Evolutionary conservation across 2,888 invertebrate species (phyloP).

Genomic region (Drosophila quinaria): DNA sequence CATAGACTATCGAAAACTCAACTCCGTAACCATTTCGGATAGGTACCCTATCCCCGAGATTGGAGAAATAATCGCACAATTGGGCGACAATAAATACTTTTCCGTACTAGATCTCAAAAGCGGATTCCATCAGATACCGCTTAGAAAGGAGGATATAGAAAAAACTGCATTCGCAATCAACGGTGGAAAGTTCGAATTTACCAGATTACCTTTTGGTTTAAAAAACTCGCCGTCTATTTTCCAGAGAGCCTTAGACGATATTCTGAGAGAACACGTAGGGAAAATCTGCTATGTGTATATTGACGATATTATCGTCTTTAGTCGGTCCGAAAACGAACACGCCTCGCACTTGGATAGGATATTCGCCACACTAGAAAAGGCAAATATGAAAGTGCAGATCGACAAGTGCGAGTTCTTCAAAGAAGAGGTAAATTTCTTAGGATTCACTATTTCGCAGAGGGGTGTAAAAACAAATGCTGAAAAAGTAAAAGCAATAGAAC

Average conservation of each 20-base stretch:
- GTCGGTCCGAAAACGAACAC: neutral
- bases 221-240: conserved; percentile 42
- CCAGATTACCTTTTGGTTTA: conserved; percentile 28
- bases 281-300: neutral
- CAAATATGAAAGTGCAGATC: neutral
- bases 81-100: conserved; percentile 7
- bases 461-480: neutral
- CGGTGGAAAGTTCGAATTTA: conserved; percentile 36
- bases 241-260: conserved; percentile 40
- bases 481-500: neutral
- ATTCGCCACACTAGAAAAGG: neutral
- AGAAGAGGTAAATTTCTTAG: neutral
- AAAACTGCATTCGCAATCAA: conserved; percentile 37
- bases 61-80: conserved; percentile 11
- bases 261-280: conserved; percentile 20
- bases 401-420: neutral
- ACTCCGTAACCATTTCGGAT: conserved; percentile 3
- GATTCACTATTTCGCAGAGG: neutral
- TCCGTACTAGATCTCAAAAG: conserved; percentile 15
- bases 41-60: conserved; percentile 5
- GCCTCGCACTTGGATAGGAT: neutral
- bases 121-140: conserved; percentile 36
- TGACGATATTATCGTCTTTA: conserved; percentile 1
- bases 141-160: conserved; percentile 27
- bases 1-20: conserved; percentile 3